Evolutionary conservation across 2,888 invertebrate species (phyloP), one percentile per base, ranked within the genome.

Genomic region (Phengaris alcon): DNA sequence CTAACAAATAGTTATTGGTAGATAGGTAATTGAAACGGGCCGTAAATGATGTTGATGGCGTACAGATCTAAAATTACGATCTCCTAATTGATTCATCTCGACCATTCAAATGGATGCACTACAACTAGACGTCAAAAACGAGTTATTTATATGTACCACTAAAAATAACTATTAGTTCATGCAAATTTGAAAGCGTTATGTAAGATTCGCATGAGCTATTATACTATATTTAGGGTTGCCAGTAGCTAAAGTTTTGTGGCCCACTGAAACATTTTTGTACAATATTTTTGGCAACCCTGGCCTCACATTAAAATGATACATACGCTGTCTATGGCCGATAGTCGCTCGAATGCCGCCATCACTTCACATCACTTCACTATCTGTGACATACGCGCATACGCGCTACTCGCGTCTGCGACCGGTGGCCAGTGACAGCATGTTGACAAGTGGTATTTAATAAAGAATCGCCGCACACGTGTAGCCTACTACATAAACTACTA

Each of bases 141-240:
- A 64, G 64, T 64, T 35, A 64, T 64, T 12, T 44, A 64, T 64
- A 64, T 15, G 35, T 13, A 64, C 64, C 35, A 64, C 15, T 7
- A 15, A 70, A 15, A 69, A 70, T 22, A 51, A 48, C 51, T 51
- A 48, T 15, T 22, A 70, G 70, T 9, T 15, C 10, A 22, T 70
- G 51, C 51, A 64, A 44, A 72, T 72, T 52, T 54, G 54, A 72
- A 22, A 54, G 72, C 70, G 70, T 72, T 72, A 72, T 13, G 54
- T 72, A 72, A 72, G 3, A 52, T 52, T 70, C 51, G 69, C 15
- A 15, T 13, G 70, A 48, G 69, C 69, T 70, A 59, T 59, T 59
- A 22, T 22, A 59, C 10, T 0, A 10, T 6, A 5, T 5, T 64
- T 22, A 44, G 64, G 64, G 64, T 44, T 64, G 64, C 64, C 55